Percentiles rank a stretch among this genome's conserved stretches.
Conservation (phyloP, 2,113 vertebrate species). For the Telmatochromis sp. region DNA sequence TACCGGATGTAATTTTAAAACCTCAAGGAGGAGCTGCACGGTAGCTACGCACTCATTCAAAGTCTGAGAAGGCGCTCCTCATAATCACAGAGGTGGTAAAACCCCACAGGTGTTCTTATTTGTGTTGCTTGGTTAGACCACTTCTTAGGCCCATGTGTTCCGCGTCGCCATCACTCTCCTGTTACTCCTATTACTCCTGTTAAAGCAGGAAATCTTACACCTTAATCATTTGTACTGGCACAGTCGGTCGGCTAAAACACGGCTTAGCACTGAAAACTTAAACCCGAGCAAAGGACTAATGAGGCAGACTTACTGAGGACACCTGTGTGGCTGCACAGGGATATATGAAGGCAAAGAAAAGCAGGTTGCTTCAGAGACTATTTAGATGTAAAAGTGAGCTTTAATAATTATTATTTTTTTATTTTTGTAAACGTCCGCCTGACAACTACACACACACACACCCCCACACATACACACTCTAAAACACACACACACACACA, state of each 20-base stretch:
- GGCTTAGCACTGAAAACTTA: neutral
- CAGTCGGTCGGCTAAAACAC: neutral
- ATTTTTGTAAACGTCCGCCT: neutral
- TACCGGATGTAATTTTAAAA: neutral
- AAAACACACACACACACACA: neutral
- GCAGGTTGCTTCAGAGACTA: neutral
- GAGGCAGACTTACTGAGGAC: neutral
- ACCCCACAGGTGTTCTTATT: neutral
- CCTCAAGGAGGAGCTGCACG: neutral
- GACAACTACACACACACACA: neutral
- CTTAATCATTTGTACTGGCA: neutral
- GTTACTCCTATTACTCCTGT: neutral
- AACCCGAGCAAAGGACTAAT: neutral
- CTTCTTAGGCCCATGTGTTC: neutral
- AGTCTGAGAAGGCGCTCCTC: neutral
- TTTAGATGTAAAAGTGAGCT: neutral
- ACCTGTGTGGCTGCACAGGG: neutral
- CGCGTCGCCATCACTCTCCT: neutral
- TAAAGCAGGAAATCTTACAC: neutral
- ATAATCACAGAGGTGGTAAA: neutral
- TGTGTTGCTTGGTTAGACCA: neutral
- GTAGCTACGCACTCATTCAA: neutral
- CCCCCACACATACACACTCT: neutral
- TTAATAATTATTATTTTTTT: accelerated
- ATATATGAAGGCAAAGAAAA: neutral